Conservation (phyloP, 2,113 vertebrate species). For the Peromyscus maniculatus region DNA sequence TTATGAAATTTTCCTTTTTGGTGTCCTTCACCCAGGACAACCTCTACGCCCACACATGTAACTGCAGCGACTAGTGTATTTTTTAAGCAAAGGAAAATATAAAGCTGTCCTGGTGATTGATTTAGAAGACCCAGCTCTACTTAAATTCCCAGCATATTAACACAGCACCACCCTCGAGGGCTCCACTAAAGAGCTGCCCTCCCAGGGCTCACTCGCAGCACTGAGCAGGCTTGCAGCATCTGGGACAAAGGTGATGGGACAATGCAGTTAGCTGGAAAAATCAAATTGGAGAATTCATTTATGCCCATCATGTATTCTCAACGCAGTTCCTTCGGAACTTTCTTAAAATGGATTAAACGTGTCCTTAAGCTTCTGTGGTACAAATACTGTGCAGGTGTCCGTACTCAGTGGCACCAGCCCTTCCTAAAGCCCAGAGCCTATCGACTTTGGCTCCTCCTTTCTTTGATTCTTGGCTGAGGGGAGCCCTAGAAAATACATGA, state of each 20-base stretch:
- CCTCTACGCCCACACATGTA: slow-evolving; percentile 62
- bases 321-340: slow-evolving; percentile 50
- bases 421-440: background rate
- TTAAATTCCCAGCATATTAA: slow-evolving; percentile 68
- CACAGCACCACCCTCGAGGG: slow-evolving; percentile 61
- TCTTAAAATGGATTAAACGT: slow-evolving; percentile 44
- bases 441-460: background rate
- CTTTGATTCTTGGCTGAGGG: background rate
- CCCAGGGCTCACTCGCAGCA: background rate
- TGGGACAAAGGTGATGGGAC: slow-evolving; percentile 56
- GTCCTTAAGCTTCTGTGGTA: background rate
- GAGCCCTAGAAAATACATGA: background rate
- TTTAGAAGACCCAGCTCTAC: slow-evolving; percentile 54
- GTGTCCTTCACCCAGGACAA: slow-evolving; percentile 74
- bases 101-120: slow-evolving; percentile 69
- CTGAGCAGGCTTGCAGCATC: slow-evolving; percentile 32
- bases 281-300: slow-evolving; percentile 56
- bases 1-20: slow-evolving; percentile 69
- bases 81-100: slow-evolving; percentile 68
- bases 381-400: background rate
- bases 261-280: slow-evolving; percentile 67
- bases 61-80: slow-evolving; percentile 69
- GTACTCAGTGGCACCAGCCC: background rate
- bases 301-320: slow-evolving; percentile 40
- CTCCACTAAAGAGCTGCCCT: background rate